Conservation (phyloP, 2,888 invertebrate genomes). For the Octonoba sinensis region DNA sequence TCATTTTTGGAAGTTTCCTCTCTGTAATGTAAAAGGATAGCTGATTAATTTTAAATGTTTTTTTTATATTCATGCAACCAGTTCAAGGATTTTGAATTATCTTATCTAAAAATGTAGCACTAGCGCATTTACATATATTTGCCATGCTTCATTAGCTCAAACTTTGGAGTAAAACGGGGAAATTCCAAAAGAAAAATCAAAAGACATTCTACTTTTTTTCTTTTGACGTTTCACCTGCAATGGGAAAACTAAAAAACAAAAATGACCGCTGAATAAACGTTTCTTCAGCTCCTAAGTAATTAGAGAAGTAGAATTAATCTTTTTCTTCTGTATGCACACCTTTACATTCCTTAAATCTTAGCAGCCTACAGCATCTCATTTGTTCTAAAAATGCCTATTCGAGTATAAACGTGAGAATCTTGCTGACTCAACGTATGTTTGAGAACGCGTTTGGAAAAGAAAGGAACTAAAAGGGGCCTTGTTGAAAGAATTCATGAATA, state of each 20-base stretch:
- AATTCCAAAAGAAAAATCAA: neutral
- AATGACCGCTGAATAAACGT: neutral
- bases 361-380: conserved; percentile 2
- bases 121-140: too few species aligned
- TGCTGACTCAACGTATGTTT: conserved; percentile 39
- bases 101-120: too few species aligned
- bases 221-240: neutral
- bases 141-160: too few species aligned
- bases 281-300: conserved; percentile 21
- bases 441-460: conserved; percentile 6
- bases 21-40: too few species aligned
- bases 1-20: too few species aligned
- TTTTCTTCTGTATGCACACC: neutral
- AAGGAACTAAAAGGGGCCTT: conserved; percentile 16
- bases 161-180: too few species aligned
- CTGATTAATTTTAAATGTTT: too few species aligned
- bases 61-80: too few species aligned
- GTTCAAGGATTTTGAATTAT: too few species aligned
- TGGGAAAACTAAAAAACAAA: neutral
- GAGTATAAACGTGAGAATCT: conserved; percentile 33
- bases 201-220: neutral
- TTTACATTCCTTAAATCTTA: conserved; percentile 9
- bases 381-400: conserved; percentile 18
- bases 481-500: conserved; percentile 28
- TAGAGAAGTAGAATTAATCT: conserved; percentile 44